Conservation (phyloP, 92 coral and sea anemone genomes). For the Zoanthus solanderi region DNA sequence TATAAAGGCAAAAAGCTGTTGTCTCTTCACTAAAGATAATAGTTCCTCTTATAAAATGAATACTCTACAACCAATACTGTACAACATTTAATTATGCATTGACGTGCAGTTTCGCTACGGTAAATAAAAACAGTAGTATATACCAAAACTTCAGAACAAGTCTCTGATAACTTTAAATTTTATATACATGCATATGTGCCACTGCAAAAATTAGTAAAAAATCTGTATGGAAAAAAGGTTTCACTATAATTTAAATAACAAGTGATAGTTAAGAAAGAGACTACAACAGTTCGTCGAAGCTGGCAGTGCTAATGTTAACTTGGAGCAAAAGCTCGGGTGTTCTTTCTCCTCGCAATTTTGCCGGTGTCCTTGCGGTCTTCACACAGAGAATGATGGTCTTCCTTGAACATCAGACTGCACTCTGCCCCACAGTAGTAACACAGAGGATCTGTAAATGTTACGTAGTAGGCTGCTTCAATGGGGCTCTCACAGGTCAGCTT, state of each 20-base stretch:
- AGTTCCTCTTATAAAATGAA: no score
- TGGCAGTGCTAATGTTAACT: not conserved
- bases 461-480: no score
- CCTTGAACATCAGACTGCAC: no score
- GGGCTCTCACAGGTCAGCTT: no score
- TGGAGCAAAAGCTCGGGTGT: no score
- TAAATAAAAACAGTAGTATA: not conserved
- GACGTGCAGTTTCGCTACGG: not conserved
- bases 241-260: slow-evolving; percentile 1
- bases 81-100: not conserved
- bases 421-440: no score
- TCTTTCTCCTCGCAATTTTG: no score
- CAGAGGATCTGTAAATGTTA: no score
- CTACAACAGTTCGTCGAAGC: slow-evolving; percentile 4
- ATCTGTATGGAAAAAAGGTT: slow-evolving; percentile 3
- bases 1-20: no score
- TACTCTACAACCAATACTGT: not conserved
- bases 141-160: slow-evolving; percentile 11
- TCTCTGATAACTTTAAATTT: not conserved
- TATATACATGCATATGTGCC: slow-evolving; percentile 7
- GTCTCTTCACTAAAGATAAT: no score
- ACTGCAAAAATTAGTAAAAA: slow-evolving; percentile 19
- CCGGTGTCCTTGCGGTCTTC: no score
- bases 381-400: no score
- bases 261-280: slow-evolving; percentile 15